Percentiles rank a stretch among this genome's conserved stretches.
Evolutionary conservation across 2,888 invertebrate genomes (phyloP).

Genomic region (Harmothoe impar): DNA sequence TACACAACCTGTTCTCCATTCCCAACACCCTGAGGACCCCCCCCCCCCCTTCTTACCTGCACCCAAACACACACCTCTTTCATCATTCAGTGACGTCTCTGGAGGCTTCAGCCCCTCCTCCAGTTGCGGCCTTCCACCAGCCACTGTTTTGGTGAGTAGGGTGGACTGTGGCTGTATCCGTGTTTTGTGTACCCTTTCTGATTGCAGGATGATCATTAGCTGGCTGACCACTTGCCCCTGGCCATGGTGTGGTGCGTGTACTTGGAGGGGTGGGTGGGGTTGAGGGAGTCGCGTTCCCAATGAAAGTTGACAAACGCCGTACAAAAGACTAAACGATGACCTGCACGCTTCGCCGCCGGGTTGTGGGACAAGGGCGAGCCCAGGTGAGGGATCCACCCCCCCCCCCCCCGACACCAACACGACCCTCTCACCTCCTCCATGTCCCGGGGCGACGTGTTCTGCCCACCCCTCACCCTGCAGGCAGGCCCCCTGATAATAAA

Average conservation of each 20-base stretch:
- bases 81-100: too few relatives aligned
- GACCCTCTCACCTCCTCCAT: background rate
- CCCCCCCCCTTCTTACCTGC: background rate
- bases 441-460: slow-evolving; percentile 39
- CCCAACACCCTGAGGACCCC: background rate
- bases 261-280: background rate
- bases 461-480: background rate
- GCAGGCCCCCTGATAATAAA: background rate
- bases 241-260: background rate
- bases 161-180: background rate
- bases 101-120: background rate
- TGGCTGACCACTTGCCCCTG: background rate
- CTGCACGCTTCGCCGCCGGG: background rate
- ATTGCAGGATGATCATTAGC: slow-evolving; percentile 1
- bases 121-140: background rate
- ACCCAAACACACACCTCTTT: background rate
- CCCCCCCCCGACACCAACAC: background rate
- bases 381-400: background rate
- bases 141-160: background rate
- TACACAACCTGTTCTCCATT: background rate
- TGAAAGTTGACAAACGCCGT: background rate
- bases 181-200: background rate
- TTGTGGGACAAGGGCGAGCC: background rate
- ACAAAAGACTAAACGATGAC: slow-evolving; percentile 26
- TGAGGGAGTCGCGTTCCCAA: background rate